Percentiles rank a stretch among this genome's conserved stretches.
These are phyloP conservation scores for Protobothrops flavoviridis DNA, from an alignment of 2,113 vertebrate species.

Conservation along the genomic window DNA sequence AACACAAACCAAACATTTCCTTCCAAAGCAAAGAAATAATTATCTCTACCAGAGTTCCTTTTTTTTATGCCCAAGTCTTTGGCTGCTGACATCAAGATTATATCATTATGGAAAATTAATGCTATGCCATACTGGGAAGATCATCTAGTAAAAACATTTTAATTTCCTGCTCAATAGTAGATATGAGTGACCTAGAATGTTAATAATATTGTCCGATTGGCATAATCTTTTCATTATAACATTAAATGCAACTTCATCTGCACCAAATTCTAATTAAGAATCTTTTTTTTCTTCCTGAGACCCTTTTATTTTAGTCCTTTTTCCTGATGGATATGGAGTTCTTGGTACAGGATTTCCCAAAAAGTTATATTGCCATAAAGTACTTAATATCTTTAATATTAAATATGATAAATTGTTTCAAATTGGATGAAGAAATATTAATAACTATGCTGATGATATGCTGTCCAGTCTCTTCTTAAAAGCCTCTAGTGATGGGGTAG, in stretches of 20 bases:
- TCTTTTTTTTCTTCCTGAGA: conserved; percentile 37
- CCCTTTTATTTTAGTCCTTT: conserved; percentile 46
- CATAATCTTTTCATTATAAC: conserved; percentile 6
- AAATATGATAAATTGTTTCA: conserved; percentile 14
- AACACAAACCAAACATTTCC: conserved; percentile 35
- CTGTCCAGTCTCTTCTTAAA: background rate
- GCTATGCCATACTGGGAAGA: conserved; percentile 24
- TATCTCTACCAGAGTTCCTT: conserved; percentile 26
- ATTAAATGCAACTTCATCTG: conserved; percentile 26
- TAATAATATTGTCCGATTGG: background rate
- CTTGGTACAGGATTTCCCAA: conserved; percentile 40
- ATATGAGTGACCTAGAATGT: background rate
- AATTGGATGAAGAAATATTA: background rate
- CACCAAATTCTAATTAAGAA: conserved; percentile 29
- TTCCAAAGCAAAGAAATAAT: conserved; percentile 38
- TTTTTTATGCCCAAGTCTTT: conserved; percentile 17
- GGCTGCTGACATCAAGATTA: conserved; percentile 4
- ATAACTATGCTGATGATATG: conserved; percentile 21
- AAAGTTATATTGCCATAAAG: background rate
- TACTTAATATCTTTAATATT: conserved; percentile 7
- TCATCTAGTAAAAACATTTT: conserved; percentile 23
- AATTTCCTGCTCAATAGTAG: conserved; percentile 10
- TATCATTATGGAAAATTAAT: conserved; percentile 41
- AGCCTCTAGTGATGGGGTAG: background rate
- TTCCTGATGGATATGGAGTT: conserved; percentile 37